These are phyloP conservation scores for Tyrannus savana DNA, from an alignment of 2,113 vertebrate genomes.

Conservation along the genomic window DNA sequence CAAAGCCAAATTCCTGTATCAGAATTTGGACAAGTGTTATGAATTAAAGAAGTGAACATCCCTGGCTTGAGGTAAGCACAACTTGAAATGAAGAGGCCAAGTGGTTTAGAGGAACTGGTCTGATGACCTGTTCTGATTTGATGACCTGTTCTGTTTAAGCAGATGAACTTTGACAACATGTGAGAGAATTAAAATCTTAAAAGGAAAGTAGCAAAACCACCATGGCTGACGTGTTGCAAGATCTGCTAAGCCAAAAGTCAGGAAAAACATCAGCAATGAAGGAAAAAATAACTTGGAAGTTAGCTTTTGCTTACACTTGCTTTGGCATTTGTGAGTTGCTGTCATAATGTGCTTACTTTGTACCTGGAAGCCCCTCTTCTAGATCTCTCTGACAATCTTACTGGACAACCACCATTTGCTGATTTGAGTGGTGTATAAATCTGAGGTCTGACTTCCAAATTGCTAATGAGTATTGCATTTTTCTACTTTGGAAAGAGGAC, in stretches of 20 bases:
- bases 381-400: not conserved
- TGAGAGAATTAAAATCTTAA: not conserved
- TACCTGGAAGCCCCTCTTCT: not conserved
- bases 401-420: not conserved
- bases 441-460: not conserved
- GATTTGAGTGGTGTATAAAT: not conserved
- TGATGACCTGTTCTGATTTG: not conserved
- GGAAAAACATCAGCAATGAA: not conserved
- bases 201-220: not conserved
- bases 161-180: not conserved
- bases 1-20: not conserved
- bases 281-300: not conserved
- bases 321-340: not conserved
- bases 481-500: not conserved
- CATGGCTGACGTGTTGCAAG: not conserved
- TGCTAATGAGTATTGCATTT: not conserved
- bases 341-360: not conserved
- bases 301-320: rapidly evolving
- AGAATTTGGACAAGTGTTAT: not conserved
- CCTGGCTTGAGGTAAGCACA: no score
- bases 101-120: not conserved
- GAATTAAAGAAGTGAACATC: not conserved
- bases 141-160: not conserved
- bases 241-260: not conserved
- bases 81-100: not conserved